Percentiles rank a stretch among this genome's conserved stretches.
phyloP scores from a whole-genome alignment of 2,888 invertebrate species.

The Athalia rosae region DNA sequence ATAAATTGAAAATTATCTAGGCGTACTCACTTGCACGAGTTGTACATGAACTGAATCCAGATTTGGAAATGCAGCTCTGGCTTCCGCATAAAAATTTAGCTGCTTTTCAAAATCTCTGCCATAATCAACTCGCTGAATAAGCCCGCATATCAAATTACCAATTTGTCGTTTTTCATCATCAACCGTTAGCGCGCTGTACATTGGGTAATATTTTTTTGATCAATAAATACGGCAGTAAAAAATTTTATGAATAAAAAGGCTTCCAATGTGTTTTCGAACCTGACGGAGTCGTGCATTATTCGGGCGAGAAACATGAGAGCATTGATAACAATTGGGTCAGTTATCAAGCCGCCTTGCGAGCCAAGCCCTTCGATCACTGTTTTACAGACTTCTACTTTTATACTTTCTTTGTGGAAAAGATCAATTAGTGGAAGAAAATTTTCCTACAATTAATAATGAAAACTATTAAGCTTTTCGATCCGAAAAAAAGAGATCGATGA shows the following conservation, averaged over 20 bases:
- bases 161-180: conserved; percentile 94
- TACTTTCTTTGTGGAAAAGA: conserved; percentile 89
- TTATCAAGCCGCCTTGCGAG: conserved; percentile 76
- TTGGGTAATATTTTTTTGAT: conserved; percentile 41
- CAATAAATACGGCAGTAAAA: neutral
- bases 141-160: conserved; percentile 86
- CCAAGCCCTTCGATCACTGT: conserved; percentile 82
- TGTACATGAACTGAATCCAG: conserved; percentile 90
- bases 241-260: conserved; percentile 24
- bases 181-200: conserved; percentile 87
- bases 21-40: conserved; percentile 84
- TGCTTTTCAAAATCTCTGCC: conserved; percentile 93
- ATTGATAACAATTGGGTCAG: conserved; percentile 91
- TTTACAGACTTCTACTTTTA: conserved; percentile 90
- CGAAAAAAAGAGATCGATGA: neutral
- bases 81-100: conserved; percentile 94
- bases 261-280: conserved; percentile 76
- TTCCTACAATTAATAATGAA: conserved; percentile 77
- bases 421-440: conserved; percentile 94
- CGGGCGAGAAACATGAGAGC: conserved; percentile 92
- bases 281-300: conserved; percentile 94
- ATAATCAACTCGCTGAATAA: conserved; percentile 87
- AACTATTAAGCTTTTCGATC: neutral
- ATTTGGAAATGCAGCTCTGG: conserved; percentile 92
- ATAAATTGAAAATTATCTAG: neutral